phyloP scores from a whole-genome alignment of 2,113 vertebrate species.

The Myodes glareolus region DNA sequence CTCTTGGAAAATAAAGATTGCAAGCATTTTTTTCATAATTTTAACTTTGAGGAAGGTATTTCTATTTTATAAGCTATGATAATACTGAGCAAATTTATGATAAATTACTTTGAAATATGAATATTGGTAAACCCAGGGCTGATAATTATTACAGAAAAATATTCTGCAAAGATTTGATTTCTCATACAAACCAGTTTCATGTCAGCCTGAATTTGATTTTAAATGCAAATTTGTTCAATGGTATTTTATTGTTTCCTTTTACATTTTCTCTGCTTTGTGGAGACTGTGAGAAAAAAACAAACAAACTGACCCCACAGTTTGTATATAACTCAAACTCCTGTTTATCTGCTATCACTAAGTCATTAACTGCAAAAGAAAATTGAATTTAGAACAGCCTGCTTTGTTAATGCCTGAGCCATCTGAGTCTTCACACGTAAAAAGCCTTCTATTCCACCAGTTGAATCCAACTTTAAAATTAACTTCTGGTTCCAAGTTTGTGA shows the following conservation, averaged over 20 bases:
- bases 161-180: slow-evolving; percentile 48
- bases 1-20: slow-evolving; percentile 33
- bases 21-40: slow-evolving; percentile 37
- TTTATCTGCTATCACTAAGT: neutral
- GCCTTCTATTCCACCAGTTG: neutral
- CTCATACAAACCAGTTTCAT: slow-evolving; percentile 38
- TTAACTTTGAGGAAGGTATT: slow-evolving; percentile 18
- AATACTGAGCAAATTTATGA: slow-evolving; percentile 21
- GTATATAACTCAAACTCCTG: neutral
- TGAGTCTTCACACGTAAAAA: slow-evolving; percentile 27
- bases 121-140: neutral
- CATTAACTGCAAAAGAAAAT: slow-evolving; percentile 44
- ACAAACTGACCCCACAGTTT: neutral
- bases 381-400: slow-evolving; percentile 24
- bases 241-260: slow-evolving; percentile 50
- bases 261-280: slow-evolving; percentile 29
- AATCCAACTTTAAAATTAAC: neutral
- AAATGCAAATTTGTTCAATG: slow-evolving; percentile 52
- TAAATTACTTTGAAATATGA: slow-evolving; percentile 45
- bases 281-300: slow-evolving; percentile 7
- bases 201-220: slow-evolving; percentile 49
- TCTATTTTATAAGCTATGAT: slow-evolving; percentile 19
- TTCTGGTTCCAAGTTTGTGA: slow-evolving; percentile 30
- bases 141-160: neutral
- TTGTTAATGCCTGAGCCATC: slow-evolving; percentile 19